Evolutionary conservation across 2,888 invertebrate species (phyloP), one percentile per base, ranked within the genome.

Genomic region (Chrysomela aeneicollis): DNA sequence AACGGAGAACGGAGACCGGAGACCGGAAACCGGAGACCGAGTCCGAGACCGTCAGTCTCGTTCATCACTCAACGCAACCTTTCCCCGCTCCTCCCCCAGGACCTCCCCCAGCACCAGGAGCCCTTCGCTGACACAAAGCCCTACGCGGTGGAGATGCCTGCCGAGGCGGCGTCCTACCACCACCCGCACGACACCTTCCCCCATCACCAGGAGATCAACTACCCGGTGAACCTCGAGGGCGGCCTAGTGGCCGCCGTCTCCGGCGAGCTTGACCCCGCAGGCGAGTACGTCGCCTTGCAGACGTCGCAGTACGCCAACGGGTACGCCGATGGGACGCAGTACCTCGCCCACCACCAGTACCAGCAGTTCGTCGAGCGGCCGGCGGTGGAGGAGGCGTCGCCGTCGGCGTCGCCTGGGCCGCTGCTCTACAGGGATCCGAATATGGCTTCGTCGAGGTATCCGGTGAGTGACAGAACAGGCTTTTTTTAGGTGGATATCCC

Each of bases 391-490:
- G 26, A 26, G n/a, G n/a, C n/a, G n/a, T 26, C 6, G 6, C 70
- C 8, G 79, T 75, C 10, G 79, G 86, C 88, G 0, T 85, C 86
- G 73, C 84, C 88, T 63, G 67, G 65, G 10, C 30, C 73, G n/a
- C 83, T 89, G 76, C 89, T 88, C 79, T 68, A 73, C 15, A 87
- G 89, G 70, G 90, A 90, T 79, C 90, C 90, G n/a, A 89, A 89
- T 52, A 82, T 90, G 55, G 86, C 88, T 0, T 88, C 90, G 0
- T 87, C 89, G 0, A 86, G 76, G 65, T 76, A 75, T 62, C 73
- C 73, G 71, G 78, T 78, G 59, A 76, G 76, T 69, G n/a, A n/a
- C n/a, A n/a, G n/a, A n/a, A n/a, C n/a, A n/a, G n/a, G n/a, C n/a
- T n/a, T n/a, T n/a, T n/a, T n/a, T n/a, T n/a, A n/a, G n/a, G n/a